phyloP scores from a whole-genome alignment of 2,888 invertebrate species.

The Ceraclea dissimilis region DNA sequence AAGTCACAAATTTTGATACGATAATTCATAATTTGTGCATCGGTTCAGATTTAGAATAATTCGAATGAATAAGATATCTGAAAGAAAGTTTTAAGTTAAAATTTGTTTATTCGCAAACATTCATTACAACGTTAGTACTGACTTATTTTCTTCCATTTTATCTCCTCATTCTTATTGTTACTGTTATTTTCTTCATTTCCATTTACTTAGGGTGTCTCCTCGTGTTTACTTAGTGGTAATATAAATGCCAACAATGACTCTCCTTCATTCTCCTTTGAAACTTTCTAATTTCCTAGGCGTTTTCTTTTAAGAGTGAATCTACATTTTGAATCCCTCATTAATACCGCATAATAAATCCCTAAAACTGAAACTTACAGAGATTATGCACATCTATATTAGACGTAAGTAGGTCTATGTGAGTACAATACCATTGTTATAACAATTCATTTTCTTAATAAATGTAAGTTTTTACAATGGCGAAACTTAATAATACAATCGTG shows the following conservation, averaged over 20 bases:
- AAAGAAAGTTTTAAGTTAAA: constrained; percentile 12
- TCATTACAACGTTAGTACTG: constrained; percentile 13
- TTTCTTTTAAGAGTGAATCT: no score
- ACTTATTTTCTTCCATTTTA: not conserved
- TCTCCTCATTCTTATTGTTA: not conserved
- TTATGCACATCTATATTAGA: no score
- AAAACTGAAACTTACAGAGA: no score
- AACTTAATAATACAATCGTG: no score
- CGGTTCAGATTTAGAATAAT: not conserved
- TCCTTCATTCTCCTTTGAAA: not conserved
- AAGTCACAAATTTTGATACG: no score
- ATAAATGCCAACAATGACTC: constrained; percentile 1
- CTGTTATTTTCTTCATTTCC: constrained; percentile 1
- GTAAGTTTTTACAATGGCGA: no score
- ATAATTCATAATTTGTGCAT: no score
- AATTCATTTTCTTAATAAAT: no score
- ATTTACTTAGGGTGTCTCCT: not conserved
- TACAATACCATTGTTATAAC: no score
- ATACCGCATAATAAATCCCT: no score
- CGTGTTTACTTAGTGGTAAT: constrained; percentile 8
- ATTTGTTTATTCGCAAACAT: constrained; percentile 22
- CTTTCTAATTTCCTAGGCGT: not conserved
- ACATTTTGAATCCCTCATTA: no score
- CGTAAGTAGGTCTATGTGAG: no score
- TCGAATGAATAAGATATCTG: constrained; percentile 9